Evolutionary conservation across 23 tunicate species (phyloP).

Genomic region (Styela clava): DNA sequence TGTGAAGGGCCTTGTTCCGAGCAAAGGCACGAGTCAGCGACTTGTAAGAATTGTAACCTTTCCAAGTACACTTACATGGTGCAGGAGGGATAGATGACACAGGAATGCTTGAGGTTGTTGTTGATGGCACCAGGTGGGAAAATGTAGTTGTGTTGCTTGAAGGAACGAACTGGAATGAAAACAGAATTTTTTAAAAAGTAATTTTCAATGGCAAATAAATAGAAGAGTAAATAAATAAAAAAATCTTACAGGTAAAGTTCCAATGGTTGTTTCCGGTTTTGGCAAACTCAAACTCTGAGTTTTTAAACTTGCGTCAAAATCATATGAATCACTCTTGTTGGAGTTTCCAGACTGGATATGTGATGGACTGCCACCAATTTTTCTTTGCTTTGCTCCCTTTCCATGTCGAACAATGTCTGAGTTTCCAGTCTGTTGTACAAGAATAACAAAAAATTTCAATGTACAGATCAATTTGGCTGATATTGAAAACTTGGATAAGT

Average conservation of each 20-base stretch:
- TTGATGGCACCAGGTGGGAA: background rate
- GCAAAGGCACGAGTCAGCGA: too few relatives aligned
- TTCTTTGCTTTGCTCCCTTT: slow-evolving; percentile 6
- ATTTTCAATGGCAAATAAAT: too few relatives aligned
- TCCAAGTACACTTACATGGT: background rate
- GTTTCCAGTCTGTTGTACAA: too few relatives aligned
- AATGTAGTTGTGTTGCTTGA: background rate
- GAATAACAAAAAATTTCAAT: too few relatives aligned
- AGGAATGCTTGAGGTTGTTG: background rate
- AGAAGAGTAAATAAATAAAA: too few relatives aligned
- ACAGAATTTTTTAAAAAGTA: too few relatives aligned
- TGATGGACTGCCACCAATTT: background rate
- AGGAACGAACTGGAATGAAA: background rate
- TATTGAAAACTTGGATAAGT: too few relatives aligned
- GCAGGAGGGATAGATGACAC: background rate
- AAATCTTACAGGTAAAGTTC: background rate
- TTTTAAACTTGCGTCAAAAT: background rate
- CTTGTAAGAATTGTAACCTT: too few relatives aligned
- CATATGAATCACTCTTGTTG: background rate
- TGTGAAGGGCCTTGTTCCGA: too few relatives aligned
- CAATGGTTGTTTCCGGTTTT: background rate
- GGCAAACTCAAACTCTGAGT: background rate
- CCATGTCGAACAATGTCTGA: background rate
- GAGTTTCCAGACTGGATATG: background rate
- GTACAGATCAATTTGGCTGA: too few relatives aligned